phyloP scores from a whole-genome alignment of 2,888 invertebrate species.

The Noctuana brunneofusca region DNA sequence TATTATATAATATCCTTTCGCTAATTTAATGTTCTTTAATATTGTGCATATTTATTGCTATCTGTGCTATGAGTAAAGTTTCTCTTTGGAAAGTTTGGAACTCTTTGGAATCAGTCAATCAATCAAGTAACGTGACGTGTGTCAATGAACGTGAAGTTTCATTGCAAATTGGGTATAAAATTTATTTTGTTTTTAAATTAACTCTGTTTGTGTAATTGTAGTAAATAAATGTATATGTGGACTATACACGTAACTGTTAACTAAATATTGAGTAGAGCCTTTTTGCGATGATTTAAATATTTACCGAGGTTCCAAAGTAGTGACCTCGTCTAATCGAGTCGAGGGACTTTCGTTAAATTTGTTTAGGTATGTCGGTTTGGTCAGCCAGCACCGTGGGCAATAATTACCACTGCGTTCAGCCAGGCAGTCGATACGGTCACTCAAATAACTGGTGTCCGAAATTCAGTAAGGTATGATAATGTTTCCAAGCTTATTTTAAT shows the following conservation, averaged over 20 bases:
- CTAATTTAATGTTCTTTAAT: too few relatives aligned
- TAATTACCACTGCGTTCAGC: conserved; percentile 72
- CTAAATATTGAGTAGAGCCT: conserved; percentile 20
- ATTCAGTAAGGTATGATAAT: conserved; percentile 72
- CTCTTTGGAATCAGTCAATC: not conserved
- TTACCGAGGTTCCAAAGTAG: conserved; percentile 40
- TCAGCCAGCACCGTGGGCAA: conserved; percentile 85
- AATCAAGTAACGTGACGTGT: conserved; percentile 11
- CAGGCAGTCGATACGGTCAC: conserved; percentile 69
- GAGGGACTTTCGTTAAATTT: conserved; percentile 72
- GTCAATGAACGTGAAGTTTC: conserved; percentile 31
- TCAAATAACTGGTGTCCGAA: conserved; percentile 78
- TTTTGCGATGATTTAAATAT: conserved; percentile 14
- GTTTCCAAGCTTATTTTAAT: conserved; percentile 28
- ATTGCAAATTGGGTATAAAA: conserved; percentile 30
- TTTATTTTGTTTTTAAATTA: conserved; percentile 31
- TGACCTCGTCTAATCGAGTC: conserved; percentile 70
- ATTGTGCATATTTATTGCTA: too few relatives aligned
- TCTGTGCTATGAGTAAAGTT: too few relatives aligned
- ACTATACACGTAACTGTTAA: conserved; percentile 26
- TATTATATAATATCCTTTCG: too few relatives aligned
- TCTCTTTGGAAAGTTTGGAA: too few relatives aligned
- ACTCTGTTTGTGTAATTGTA: conserved; percentile 17
- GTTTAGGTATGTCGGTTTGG: conserved; percentile 88
- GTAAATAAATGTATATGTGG: conserved; percentile 27